Conservation (phyloP, 2,888 invertebrate genomes). For the Drosophila bunnanda region DNA sequence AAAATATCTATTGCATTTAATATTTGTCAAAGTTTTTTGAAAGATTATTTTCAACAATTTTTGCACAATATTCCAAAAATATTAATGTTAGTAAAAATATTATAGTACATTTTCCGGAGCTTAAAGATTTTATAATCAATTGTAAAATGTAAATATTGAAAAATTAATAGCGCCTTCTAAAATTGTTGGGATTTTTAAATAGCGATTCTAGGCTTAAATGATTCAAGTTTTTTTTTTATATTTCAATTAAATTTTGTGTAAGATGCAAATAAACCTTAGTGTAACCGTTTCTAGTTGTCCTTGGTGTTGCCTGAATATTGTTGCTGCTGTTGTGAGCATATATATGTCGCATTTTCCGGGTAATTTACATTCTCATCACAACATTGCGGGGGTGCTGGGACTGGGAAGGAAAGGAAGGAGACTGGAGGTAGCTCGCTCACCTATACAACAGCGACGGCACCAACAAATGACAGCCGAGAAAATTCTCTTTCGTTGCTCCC, state of each 20-base stretch:
- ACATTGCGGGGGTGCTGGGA: conserved; percentile 27
- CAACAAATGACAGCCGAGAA: conserved; percentile 42
- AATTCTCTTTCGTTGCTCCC: conserved; percentile 36
- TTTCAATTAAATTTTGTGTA: too few relatives aligned
- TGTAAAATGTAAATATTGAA: too few relatives aligned
- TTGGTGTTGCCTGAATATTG: conserved; percentile 39
- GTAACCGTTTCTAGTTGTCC: conserved; percentile 41
- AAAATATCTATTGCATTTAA: neutral
- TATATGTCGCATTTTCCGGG: conserved; percentile 76
- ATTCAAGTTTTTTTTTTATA: too few relatives aligned
- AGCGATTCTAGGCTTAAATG: too few relatives aligned
- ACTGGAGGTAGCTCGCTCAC: conserved; percentile 20
- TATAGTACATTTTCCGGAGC: too few relatives aligned
- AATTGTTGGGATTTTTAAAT: neutral
- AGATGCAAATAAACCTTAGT: neutral
- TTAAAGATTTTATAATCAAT: too few relatives aligned
- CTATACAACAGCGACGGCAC: conserved; percentile 37
- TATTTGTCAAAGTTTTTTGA: neutral
- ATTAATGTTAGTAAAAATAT: neutral
- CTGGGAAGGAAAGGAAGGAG: neutral
- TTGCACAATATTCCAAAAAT: neutral
- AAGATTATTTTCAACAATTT: too few relatives aligned
- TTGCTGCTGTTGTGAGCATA: conserved; percentile 40
- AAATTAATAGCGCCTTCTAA: too few relatives aligned
- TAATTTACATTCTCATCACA: conserved; percentile 78